Base-by-base conservation (phyloP, 2,888 invertebrate genomes). In the Sepiola atlantica region DNA sequence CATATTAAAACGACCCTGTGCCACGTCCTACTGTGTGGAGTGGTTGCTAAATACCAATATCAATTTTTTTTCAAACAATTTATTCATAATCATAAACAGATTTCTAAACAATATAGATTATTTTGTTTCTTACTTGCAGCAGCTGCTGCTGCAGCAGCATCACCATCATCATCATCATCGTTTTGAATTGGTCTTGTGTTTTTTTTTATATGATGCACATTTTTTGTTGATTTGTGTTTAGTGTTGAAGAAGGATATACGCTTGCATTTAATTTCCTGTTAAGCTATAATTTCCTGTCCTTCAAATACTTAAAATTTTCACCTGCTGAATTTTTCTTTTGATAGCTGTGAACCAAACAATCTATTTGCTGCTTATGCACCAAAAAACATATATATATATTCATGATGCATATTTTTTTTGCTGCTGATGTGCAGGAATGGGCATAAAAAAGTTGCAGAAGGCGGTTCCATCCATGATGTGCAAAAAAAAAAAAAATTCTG, bases 211-310 rank as follows among this genome's bases (percentile, higher is more conserved):
- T 10, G 61, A 61, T 61, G 61, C 45, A 45, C 45, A 61, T 61
- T 61, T 61, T 61, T 61, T 61, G n/a, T n/a, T n/a, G n/a, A n/a
- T 77, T 28, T 0, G 16, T 77, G 8, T 32, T 28, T 77, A 4
- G 16, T n/a, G n/a, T n/a, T 4, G 18, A 77, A 77, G 77, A 77
- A 77, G n/a, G 77, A 77, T 14, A 77, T 77, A 77, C 32, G 16
- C 77, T 32, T 77, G n/a, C n/a, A 77, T 77, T 77, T 77, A 77
- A 77, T 77, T 77, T 77, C 77, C 77, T 77, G 77, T 32, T 77
- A n/a, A 77, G 77, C 77, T 32, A 77, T 77, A 77, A 77, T 77
- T 77, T 77, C 77, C 77, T n/a, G 77, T 77, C 32, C 77, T 77
- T 77, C n/a, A 77, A 77, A 77, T 77, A 21, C 77, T 77, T 32